Evolutionary conservation across 2,113 vertebrate genomes (phyloP).

Genomic region (Poecilia latipinna): DNA sequence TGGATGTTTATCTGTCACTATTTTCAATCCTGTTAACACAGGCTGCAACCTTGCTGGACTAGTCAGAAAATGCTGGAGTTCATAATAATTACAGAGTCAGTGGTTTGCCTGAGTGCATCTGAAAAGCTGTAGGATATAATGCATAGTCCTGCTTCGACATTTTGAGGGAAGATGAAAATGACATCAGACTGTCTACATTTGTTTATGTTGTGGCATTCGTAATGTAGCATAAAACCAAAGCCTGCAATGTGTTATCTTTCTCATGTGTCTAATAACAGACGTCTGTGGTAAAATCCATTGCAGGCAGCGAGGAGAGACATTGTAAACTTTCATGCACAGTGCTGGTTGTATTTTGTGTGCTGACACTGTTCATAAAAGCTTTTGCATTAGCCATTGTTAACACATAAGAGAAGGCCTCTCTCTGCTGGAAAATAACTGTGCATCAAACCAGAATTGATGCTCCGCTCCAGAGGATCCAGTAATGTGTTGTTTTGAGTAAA

Average conservation of each 20-base stretch:
- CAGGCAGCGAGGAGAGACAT: slow-evolving; percentile 5
- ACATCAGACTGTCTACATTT: slow-evolving; percentile 4
- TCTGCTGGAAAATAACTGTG: slow-evolving; percentile 36
- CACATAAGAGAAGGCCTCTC: slow-evolving; percentile 17
- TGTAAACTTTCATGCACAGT: slow-evolving; percentile 9
- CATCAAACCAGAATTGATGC: slow-evolving; percentile 24
- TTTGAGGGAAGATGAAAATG: slow-evolving; percentile 9
- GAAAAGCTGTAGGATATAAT: slow-evolving; percentile 11
- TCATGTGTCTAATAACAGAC: neutral
- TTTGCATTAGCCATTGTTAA: slow-evolving; percentile 34
- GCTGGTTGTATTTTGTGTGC: slow-evolving; percentile 11
- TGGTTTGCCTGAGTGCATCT: neutral
- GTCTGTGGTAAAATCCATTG: neutral
- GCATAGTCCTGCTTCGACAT: neutral
- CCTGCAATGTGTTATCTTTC: neutral
- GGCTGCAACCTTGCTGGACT: slow-evolving; percentile 7
- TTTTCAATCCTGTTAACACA: slow-evolving; percentile 18
- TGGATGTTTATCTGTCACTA: slow-evolving; percentile 41
- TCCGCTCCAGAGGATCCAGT: slow-evolving; percentile 19
- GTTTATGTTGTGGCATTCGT: neutral
- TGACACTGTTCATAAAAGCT: slow-evolving; percentile 26
- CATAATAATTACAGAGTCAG: slow-evolving; percentile 6
- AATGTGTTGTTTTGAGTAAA: slow-evolving; percentile 42
- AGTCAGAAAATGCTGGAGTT: slow-evolving; percentile 17
- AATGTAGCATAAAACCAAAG: neutral